Evolutionary conservation across 2,113 vertebrate species (phyloP).

Genomic region (Cathartes aura): DNA sequence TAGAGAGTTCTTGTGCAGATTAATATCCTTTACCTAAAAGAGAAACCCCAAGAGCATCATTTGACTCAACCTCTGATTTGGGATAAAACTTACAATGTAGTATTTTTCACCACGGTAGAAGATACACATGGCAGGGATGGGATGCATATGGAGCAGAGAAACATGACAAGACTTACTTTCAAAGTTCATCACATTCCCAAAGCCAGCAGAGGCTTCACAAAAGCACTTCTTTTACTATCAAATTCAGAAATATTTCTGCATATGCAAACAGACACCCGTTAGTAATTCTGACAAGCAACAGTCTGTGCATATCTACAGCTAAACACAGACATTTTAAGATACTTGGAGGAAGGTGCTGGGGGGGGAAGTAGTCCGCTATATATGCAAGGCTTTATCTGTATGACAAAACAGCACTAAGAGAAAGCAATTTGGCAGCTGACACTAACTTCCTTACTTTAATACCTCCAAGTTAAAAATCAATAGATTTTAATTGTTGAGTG

Average conservation of each 20-base stretch:
- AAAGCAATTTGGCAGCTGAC: background rate
- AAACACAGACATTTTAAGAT: background rate
- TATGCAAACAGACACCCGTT: background rate
- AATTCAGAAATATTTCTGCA: background rate
- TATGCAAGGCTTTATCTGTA: background rate
- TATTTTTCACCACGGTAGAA: background rate
- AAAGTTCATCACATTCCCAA: background rate
- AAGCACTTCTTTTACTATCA: background rate
- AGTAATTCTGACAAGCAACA: background rate
- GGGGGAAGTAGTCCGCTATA: background rate
- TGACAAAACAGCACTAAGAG: background rate
- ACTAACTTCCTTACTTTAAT: conserved; percentile 15
- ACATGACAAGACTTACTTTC: background rate
- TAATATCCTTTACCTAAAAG: background rate
- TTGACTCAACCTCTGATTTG: background rate
- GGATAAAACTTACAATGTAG: rapidly evolving
- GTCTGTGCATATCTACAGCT: background rate
- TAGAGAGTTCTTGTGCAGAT: background rate
- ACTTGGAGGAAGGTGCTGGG: background rate
- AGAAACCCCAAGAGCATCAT: background rate
- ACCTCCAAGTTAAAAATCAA: background rate
- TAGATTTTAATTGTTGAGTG: conserved; percentile 22
- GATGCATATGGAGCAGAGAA: background rate
- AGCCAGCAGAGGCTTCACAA: background rate
- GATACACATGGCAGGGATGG: background rate